These are phyloP conservation scores for Eumeta japonica DNA, from an alignment of 1,140 invertebrate species.

Conservation along the genomic window DNA sequence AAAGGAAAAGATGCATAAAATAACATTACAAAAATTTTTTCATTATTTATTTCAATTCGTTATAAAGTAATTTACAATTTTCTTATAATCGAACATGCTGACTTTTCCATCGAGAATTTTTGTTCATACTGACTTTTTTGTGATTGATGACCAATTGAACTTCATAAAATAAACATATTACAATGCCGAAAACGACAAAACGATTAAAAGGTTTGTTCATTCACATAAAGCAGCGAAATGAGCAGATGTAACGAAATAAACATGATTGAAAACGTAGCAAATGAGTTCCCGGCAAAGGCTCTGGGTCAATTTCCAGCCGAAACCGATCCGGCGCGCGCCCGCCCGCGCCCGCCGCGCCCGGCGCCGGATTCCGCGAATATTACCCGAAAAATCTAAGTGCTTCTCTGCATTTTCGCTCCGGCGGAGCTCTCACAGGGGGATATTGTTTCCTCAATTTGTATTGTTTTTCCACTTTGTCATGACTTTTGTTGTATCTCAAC, in stretches of 20 bases:
- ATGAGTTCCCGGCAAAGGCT: not conserved
- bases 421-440: not conserved
- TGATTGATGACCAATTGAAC: too few species aligned
- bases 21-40: too few species aligned
- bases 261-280: not conserved
- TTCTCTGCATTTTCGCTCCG: not conserved
- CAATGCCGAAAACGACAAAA: too few species aligned
- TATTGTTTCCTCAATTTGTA: not conserved
- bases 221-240: not conserved
- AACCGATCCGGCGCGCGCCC: not conserved
- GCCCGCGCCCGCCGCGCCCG: not conserved
- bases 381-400: not conserved
- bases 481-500: too few species aligned
- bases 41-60: too few species aligned
- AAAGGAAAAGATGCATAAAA: too few species aligned
- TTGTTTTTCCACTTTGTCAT: not conserved
- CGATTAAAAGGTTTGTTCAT: too few species aligned
- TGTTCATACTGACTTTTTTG: too few species aligned
- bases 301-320: not conserved
- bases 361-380: not conserved
- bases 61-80: too few species aligned
- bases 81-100: too few species aligned
- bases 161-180: too few species aligned
- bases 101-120: too few species aligned
- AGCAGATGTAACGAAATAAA: not conserved